These are phyloP conservation scores for Aegithalos caudatus DNA, from an alignment of 2,113 vertebrate species.

Conservation along the genomic window DNA sequence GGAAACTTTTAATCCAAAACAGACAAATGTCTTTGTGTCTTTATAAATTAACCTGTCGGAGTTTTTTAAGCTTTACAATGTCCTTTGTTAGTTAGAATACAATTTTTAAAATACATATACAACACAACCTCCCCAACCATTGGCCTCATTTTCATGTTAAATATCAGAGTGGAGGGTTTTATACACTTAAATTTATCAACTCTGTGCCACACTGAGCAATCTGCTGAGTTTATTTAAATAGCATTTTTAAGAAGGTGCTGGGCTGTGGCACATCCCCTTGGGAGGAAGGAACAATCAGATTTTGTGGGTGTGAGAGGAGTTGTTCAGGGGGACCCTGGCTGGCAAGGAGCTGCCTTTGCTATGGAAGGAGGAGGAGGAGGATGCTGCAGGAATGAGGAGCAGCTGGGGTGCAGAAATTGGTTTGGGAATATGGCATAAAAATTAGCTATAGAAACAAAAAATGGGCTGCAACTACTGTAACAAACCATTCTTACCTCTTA, in stretches of 20 bases:
- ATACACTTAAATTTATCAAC: neutral
- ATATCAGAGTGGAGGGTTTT: neutral
- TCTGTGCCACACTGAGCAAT: neutral
- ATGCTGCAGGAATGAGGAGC: neutral
- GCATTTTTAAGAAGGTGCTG: neutral
- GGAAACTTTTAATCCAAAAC: neutral
- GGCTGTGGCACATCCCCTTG: neutral
- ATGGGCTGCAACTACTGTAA: neutral
- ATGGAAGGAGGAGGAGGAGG: neutral
- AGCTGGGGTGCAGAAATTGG: neutral
- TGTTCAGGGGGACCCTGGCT: neutral
- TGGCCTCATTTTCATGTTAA: neutral
- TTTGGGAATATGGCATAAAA: neutral
- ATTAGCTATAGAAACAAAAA: neutral
- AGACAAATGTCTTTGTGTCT: neutral
- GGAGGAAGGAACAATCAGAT: neutral
- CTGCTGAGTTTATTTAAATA: neutral
- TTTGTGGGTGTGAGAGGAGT: neutral
- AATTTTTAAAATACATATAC: neutral
- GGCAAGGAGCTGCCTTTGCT: neutral
- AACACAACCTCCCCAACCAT: neutral
- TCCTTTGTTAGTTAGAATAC: neutral
- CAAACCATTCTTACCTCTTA: neutral
- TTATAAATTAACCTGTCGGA: neutral
- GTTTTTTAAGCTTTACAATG: neutral